Percentiles rank a stretch among this genome's conserved stretches.
Conservation (phyloP, 2,888 invertebrate genomes). For the Drosophila picticornis region DNA sequence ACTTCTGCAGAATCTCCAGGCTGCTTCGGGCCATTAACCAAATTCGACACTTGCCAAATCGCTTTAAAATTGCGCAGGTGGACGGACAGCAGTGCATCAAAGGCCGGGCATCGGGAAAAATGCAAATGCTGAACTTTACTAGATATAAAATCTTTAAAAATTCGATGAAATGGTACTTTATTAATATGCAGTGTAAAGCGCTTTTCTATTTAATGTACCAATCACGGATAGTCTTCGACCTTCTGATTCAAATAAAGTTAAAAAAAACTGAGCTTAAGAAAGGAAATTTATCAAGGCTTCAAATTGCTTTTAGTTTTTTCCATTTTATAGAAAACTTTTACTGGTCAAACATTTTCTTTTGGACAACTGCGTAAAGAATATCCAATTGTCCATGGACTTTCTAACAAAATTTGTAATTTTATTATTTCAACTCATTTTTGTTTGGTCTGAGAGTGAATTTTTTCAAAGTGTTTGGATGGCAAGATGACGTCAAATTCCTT, state of each 20-base stretch:
- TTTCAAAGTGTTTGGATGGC: not conserved
- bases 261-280: not conserved
- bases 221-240: not conserved
- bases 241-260: not conserved
- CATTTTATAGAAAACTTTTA: not conserved
- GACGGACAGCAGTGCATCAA: not conserved
- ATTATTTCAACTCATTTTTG: not conserved
- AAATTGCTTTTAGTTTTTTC: not conserved
- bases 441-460: not conserved
- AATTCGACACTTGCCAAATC: not conserved
- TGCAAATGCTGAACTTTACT: not conserved
- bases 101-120: not conserved
- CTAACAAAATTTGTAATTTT: not conserved
- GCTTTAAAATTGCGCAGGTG: not conserved
- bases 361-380: not conserved
- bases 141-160: not conserved
- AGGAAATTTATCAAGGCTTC: not conserved
- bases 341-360: not conserved
- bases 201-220: not conserved
- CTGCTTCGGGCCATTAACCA: not conserved
- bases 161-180: not conserved
- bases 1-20: not conserved
- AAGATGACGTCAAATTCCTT: not conserved
- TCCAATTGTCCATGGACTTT: not conserved
- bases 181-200: not conserved